Evolutionary conservation across 2,797 vertebrate species (phyloP), one percentile per base, ranked within the genome.

Genomic region (Gephyroberyx darwinii): DNA sequence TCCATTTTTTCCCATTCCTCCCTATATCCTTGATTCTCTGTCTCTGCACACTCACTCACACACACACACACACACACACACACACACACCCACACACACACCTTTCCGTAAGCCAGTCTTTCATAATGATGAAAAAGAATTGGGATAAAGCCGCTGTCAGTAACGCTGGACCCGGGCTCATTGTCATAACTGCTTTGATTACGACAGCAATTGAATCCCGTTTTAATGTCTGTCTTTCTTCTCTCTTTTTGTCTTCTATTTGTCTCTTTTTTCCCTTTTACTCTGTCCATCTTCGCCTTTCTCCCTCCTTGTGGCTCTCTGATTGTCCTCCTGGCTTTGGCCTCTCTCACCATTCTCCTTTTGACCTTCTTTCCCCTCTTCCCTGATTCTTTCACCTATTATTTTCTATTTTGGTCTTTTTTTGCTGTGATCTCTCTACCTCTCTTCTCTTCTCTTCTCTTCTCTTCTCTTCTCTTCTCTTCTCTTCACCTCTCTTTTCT

Each of bases 111-210:
- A 50, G 39, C 10, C 58, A 55, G 69, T 70, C 72, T 67, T 74
- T 78, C 16, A 58, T 59, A 60, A 60, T 57, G 9, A 64, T 62
- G 30, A 71, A 53, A 71, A 66, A 35, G 26, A 69, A 70, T 48
- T 61, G 9, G 7, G 50, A 39, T 71, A 41, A 78, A 77, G 69
- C 75, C 12, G 51, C 31, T 64, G 58, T 39, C 39, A 51, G 12
- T 61, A 61, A 48, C 56, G 19, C 10, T 53, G 45, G 63, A 64
- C 60, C 16, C 20, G 65, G 50, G 55, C 48, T 66, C 48, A 41
- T 64, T 82, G 45, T 51, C 16, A 1, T 59, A 39, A 45, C 59
- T 13, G 35, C 39, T 69, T 81, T 77, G 55, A 73, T 75, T 69
- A 67, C 13, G 33, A 59, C 65, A 30, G 16, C 39, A 50, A 26